Evolutionary conservation across 2,797 vertebrate species (phyloP).

Genomic region (Myiotriccus ornatus): DNA sequence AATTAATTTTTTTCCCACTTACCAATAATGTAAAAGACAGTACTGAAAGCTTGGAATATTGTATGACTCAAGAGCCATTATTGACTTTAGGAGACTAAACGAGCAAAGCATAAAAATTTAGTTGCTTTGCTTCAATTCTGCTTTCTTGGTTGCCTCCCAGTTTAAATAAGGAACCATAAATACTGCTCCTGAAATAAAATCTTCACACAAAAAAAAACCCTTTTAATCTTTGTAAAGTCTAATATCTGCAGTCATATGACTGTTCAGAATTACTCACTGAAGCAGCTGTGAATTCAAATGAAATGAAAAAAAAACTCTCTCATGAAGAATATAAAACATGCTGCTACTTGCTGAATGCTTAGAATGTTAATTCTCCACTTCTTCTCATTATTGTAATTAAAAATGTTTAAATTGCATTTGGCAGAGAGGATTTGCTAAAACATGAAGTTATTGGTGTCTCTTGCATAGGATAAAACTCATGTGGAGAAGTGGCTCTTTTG

Average conservation of each 20-base stretch:
- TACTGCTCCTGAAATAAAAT: constrained; percentile 28
- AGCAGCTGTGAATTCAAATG: constrained; percentile 9
- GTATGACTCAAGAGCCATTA: background rate
- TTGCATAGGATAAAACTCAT: background rate
- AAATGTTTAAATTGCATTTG: background rate
- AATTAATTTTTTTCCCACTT: background rate
- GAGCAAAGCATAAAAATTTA: constrained; percentile 12
- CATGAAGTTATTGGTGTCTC: background rate
- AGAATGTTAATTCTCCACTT: background rate
- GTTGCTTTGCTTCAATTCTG: background rate
- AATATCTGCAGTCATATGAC: constrained; percentile 18
- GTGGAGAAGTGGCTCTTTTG: background rate
- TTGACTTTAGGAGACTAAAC: constrained; percentile 6
- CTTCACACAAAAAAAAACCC: background rate
- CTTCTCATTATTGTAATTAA: background rate
- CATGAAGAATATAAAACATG: constrained; percentile 15
- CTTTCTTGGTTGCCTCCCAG: background rate
- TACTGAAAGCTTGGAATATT: background rate
- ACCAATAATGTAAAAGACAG: background rate
- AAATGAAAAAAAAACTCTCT: constrained; percentile 26
- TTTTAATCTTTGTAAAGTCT: constrained; percentile 21
- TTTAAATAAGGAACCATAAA: constrained; percentile 49
- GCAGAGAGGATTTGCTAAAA: background rate
- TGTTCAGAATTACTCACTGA: constrained; percentile 30
- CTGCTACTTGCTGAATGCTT: background rate